A percentile compares a stretch with the other conserved stretches of the same genome.
These are phyloP conservation scores for Limnothrissa miodon DNA, from an alignment of 2,113 vertebrate genomes.

Conservation along the genomic window DNA sequence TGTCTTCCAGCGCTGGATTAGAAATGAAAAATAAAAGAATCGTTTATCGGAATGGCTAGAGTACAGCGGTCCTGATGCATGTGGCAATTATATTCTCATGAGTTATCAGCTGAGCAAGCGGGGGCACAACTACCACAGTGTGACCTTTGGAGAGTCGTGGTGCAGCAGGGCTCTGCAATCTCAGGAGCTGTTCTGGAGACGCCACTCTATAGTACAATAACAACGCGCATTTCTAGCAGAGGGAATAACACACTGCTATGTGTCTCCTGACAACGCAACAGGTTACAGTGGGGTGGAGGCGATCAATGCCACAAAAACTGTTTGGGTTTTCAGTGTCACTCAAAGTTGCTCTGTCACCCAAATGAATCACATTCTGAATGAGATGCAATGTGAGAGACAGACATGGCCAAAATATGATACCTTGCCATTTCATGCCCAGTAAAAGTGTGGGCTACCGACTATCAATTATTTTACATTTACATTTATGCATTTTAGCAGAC, in stretches of 20 bases:
- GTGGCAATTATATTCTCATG: slow-evolving; percentile 32
- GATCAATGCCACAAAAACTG: background rate
- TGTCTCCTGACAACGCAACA: background rate
- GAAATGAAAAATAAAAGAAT: slow-evolving; percentile 30
- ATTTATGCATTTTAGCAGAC: too few species aligned
- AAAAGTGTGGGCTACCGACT: too few species aligned
- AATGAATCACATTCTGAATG: background rate
- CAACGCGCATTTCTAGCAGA: background rate
- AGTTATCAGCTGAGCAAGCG: slow-evolving; percentile 21
- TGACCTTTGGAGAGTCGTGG: slow-evolving; percentile 7
- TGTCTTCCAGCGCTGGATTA: slow-evolving; percentile 37
- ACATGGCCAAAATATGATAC: background rate
- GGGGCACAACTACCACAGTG: background rate
- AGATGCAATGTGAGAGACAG: background rate
- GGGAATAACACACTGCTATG: background rate
- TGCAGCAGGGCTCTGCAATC: background rate
- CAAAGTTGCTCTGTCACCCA: background rate
- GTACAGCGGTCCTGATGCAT: slow-evolving; percentile 31
- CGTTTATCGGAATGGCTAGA: slow-evolving; percentile 38
- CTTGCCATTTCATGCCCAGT: too few species aligned
- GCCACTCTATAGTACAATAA: background rate
- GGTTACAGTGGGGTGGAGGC: background rate
- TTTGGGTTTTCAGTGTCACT: background rate
- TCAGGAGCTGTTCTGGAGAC: background rate
- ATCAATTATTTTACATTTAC: too few species aligned